Conservation (phyloP, 2,888 invertebrate species). For the Limnephilus auricula region DNA sequence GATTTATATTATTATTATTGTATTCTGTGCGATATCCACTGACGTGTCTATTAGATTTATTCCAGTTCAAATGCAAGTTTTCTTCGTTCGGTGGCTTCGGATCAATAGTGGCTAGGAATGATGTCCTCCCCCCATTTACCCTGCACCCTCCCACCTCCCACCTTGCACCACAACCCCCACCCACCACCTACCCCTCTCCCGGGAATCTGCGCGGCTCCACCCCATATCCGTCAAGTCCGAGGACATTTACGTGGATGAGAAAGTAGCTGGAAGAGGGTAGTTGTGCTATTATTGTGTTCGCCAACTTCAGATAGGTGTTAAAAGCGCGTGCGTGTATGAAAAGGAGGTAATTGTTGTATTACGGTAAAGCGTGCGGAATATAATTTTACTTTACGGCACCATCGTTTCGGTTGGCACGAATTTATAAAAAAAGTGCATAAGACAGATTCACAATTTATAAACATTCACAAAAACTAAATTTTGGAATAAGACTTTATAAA, state of each 20-base stretch:
- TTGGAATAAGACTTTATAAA: too few relatives aligned
- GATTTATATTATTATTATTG: too few relatives aligned
- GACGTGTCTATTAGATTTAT: slow-evolving; percentile 10
- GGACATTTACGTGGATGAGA: slow-evolving; percentile 27
- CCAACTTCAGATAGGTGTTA: background rate
- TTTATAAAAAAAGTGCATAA: too few relatives aligned
- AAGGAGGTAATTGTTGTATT: too few relatives aligned
- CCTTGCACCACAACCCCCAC: slow-evolving; percentile 46
- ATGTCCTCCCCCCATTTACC: slow-evolving; percentile 67
- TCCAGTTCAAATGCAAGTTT: slow-evolving; percentile 50
- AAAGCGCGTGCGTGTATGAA: background rate
- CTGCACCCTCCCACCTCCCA: slow-evolving; percentile 43
- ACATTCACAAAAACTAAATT: too few relatives aligned
- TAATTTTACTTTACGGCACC: background rate
- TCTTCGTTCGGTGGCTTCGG: slow-evolving; percentile 66
- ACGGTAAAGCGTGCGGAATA: background rate
- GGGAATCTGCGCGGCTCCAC: slow-evolving; percentile 39
- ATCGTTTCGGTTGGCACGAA: background rate
- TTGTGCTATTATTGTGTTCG: background rate
- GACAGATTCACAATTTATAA: background rate
- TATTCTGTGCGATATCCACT: background rate
- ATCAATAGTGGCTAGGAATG: slow-evolving; percentile 73
- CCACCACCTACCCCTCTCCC: background rate
- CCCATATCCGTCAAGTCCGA: slow-evolving; percentile 18
- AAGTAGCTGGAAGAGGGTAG: background rate